These are phyloP conservation scores for Nycticebus coucang DNA, from an alignment of 2,113 vertebrate species.

Conservation along the genomic window DNA sequence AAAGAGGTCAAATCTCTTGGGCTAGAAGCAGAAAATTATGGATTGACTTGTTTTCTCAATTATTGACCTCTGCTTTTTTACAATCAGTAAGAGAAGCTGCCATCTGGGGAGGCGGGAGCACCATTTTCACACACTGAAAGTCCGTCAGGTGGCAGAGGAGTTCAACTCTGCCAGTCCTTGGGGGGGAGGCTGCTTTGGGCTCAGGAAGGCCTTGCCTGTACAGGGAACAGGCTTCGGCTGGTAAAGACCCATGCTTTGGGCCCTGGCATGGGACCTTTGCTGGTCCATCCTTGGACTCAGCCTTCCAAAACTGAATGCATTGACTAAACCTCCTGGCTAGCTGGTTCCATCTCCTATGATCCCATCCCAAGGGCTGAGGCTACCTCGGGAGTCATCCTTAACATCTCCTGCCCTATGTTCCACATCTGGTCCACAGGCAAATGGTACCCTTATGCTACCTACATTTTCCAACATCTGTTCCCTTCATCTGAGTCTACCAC, in stretches of 20 bases:
- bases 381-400: neutral
- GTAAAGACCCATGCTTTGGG: neutral
- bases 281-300: no score
- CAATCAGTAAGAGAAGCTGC: neutral
- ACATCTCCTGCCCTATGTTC: neutral
- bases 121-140: neutral
- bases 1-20: neutral
- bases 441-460: neutral
- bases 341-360: neutral
- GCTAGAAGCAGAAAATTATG: neutral
- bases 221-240: neutral
- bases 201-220: neutral
- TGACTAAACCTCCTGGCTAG: no score
- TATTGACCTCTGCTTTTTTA: neutral
- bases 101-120: accelerated
- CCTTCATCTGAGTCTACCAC: neutral
- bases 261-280: neutral
- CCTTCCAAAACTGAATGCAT: neutral
- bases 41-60: neutral
- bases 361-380: neutral
- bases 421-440: neutral
- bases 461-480: neutral
- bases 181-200: neutral
- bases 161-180: no score
- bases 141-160: neutral